Percentiles rank a stretch among this genome's conserved stretches.
Evolutionary conservation across 1,140 invertebrate species (phyloP).

Genomic region (Holcopasites calliopsidis): DNA sequence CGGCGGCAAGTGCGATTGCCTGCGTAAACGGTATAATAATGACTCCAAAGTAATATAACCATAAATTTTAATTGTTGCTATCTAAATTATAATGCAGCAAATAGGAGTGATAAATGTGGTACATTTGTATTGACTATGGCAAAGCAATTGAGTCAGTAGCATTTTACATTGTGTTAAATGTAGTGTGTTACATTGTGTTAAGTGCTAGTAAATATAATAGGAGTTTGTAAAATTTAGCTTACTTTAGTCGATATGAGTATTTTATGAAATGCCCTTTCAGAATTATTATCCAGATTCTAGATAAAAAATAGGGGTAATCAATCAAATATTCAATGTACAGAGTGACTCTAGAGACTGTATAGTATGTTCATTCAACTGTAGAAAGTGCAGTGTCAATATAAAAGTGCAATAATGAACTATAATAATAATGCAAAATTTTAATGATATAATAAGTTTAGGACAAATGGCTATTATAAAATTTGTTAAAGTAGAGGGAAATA

Average conservation of each 20-base stretch:
- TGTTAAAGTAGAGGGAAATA: no score
- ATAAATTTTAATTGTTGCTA: not conserved
- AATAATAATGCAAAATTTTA: no score
- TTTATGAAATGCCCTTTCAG: not conserved
- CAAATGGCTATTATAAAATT: no score
- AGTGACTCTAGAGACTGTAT: no score
- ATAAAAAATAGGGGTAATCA: no score
- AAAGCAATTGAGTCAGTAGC: not conserved
- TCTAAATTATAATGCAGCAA: not conserved
- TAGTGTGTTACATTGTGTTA: not conserved
- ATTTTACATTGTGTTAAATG: not conserved
- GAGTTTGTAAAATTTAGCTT: not conserved
- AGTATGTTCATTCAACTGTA: no score
- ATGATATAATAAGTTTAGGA: no score
- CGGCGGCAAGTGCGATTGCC: not conserved
- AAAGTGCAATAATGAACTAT: no score
- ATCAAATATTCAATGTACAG: no score
- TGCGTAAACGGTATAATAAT: not conserved
- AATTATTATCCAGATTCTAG: no score
- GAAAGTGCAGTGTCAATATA: no score
- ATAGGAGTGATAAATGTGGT: not conserved
- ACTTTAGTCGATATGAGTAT: not conserved
- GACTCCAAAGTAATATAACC: not conserved
- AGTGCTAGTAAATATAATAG: not conserved
- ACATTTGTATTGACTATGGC: not conserved